A percentile compares a stretch with the other conserved stretches of the same genome.
phyloP scores from a whole-genome alignment of 2,888 invertebrate genomes.

The Drosophila quasianomalipes region DNA sequence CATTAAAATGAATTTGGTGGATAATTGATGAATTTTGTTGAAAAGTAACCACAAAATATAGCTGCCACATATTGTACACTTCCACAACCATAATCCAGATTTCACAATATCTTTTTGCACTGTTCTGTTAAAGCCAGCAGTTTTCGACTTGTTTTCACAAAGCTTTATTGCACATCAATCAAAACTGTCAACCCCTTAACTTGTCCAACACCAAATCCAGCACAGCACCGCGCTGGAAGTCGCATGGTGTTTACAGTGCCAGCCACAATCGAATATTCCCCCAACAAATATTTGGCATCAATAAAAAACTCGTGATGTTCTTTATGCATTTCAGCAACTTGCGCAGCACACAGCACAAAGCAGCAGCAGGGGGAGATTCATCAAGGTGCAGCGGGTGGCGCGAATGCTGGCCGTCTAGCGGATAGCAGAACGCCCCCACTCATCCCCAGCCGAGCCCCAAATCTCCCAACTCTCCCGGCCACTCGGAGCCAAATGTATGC shows the following conservation, averaged over 20 bases:
- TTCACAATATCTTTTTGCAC: background rate
- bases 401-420: constrained; percentile 51
- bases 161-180: constrained; percentile 17
- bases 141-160: background rate
- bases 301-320: constrained; percentile 47
- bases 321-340: constrained; percentile 39
- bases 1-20: background rate
- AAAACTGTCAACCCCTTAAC: constrained; percentile 18
- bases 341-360: constrained; percentile 10
- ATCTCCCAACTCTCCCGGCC: constrained; percentile 3
- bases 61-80: background rate
- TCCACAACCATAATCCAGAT: background rate
- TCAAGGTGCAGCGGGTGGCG: constrained; percentile 39
- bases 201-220: constrained; percentile 8
- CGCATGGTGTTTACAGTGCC: background rate
- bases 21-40: background rate
- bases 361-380: constrained; percentile 28
- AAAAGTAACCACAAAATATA: background rate
- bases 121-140: background rate
- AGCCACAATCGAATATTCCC: constrained; percentile 23
- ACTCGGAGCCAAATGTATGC: constrained; percentile 63
- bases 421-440: constrained; percentile 43
- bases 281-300: constrained; percentile 53
- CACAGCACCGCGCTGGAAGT: background rate
- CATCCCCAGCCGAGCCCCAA: background rate